These are phyloP conservation scores for Zygothrica quintamaculata DNA, from an alignment of 2,888 invertebrate species.

Conservation along the genomic window DNA sequence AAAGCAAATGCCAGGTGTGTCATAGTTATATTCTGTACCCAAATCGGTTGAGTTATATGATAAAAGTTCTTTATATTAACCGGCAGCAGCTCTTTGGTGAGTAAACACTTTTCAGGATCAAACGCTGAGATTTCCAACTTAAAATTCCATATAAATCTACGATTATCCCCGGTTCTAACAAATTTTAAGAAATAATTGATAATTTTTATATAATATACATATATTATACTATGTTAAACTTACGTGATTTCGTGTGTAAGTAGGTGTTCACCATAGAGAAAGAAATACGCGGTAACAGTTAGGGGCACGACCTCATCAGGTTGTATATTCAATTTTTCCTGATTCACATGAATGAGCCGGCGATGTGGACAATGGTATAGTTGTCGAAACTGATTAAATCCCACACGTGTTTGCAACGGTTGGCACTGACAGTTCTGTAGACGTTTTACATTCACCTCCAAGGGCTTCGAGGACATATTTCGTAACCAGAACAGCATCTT, in stretches of 20 bases:
- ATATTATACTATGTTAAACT: too few species aligned
- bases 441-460: constrained; percentile 65
- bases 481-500: constrained; percentile 78
- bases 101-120: constrained; percentile 69
- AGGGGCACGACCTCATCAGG: constrained; percentile 73
- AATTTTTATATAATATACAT: not conserved
- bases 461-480: constrained; percentile 52
- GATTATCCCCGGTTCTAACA: constrained; percentile 62
- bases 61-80: constrained; percentile 68
- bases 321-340: constrained; percentile 63
- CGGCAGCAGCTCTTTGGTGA: constrained; percentile 75
- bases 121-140: constrained; percentile 69
- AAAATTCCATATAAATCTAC: constrained; percentile 67
- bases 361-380: constrained; percentile 80
- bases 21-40: constrained; percentile 80
- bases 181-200: not conserved
- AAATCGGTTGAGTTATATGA: constrained; percentile 73
- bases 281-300: constrained; percentile 61
- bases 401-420: constrained; percentile 72
- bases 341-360: constrained; percentile 66
- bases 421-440: constrained; percentile 75
- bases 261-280: constrained; percentile 69
- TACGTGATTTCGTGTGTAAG: constrained; percentile 73
- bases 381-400: constrained; percentile 80
- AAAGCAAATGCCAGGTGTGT: constrained; percentile 65